Evolutionary conservation across 2,888 invertebrate species (phyloP).

Genomic region (Chironomus tentans): DNA sequence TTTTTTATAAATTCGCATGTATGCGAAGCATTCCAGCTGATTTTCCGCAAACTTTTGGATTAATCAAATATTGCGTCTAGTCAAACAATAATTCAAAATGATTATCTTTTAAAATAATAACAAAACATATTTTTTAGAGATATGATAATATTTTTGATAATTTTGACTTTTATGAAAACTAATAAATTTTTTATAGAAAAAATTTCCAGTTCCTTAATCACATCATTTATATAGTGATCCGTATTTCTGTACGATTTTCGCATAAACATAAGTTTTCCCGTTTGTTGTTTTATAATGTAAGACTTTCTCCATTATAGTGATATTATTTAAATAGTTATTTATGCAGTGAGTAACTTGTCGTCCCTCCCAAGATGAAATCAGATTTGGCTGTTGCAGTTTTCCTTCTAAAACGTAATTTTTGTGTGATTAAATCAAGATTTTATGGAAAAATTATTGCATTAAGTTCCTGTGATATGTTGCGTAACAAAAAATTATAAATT

Average conservation of each 20-base stretch:
- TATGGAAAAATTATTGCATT: neutral
- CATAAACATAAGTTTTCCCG: constrained; percentile 4
- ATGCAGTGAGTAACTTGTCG: constrained; percentile 11
- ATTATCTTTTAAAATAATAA: too few relatives aligned
- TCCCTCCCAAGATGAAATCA: constrained; percentile 4
- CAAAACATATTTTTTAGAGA: too few relatives aligned
- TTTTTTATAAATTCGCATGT: neutral
- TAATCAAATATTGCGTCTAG: neutral
- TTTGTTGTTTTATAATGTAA: constrained; percentile 9
- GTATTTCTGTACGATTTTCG: neutral
- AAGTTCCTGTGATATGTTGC: neutral
- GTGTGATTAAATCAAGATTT: neutral
- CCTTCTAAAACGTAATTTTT: neutral
- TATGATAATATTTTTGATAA: too few relatives aligned
- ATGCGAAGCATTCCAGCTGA: neutral
- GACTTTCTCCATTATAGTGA: neutral
- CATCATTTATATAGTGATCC: neutral
- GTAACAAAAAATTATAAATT: neutral
- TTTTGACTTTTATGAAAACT: neutral
- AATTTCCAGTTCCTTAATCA: neutral
- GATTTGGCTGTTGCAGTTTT: neutral
- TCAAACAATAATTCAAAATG: too few relatives aligned
- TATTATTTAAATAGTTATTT: neutral
- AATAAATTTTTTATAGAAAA: neutral
- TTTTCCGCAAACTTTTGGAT: neutral